Evolutionary conservation across 2,113 vertebrate genomes (phyloP).

Genomic region (Falco punctatus): DNA sequence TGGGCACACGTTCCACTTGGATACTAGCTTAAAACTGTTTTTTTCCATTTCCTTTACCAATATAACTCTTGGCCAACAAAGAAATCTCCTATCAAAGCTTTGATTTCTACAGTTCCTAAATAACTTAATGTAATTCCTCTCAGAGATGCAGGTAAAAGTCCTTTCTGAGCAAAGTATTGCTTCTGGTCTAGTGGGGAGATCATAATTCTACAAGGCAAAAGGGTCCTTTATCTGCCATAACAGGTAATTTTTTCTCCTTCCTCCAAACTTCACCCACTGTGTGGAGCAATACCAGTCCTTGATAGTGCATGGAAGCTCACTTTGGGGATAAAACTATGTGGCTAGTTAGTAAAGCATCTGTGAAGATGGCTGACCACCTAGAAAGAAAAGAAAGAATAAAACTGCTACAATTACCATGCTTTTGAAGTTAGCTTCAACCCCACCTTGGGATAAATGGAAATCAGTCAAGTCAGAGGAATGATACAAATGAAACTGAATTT

Average conservation of each 20-base stretch:
- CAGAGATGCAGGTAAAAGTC: not conserved
- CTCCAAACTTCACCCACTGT: not conserved
- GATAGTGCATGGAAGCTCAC: not conserved
- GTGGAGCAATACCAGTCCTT: not conserved
- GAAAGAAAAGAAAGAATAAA: not conserved
- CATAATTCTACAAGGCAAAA: not conserved
- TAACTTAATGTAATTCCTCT: not conserved
- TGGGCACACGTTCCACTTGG: not conserved
- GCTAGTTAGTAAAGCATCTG: not conserved
- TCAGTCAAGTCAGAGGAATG: not conserved
- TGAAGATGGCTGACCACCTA: not conserved
- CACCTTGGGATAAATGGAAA: not conserved
- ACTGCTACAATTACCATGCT: not conserved
- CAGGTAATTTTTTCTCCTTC: not conserved
- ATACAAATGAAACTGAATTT: not conserved
- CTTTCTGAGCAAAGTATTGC: not conserved
- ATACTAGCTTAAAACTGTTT: not conserved
- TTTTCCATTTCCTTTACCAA: not conserved
- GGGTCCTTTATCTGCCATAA: not conserved
- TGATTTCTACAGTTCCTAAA: not conserved
- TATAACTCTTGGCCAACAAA: not conserved
- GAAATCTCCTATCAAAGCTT: not conserved
- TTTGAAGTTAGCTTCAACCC: not conserved
- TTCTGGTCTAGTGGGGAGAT: not conserved
- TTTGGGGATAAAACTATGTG: not conserved